These are phyloP conservation scores for Aromia moschata DNA, from an alignment of 2,888 invertebrate species.

Conservation along the genomic window DNA sequence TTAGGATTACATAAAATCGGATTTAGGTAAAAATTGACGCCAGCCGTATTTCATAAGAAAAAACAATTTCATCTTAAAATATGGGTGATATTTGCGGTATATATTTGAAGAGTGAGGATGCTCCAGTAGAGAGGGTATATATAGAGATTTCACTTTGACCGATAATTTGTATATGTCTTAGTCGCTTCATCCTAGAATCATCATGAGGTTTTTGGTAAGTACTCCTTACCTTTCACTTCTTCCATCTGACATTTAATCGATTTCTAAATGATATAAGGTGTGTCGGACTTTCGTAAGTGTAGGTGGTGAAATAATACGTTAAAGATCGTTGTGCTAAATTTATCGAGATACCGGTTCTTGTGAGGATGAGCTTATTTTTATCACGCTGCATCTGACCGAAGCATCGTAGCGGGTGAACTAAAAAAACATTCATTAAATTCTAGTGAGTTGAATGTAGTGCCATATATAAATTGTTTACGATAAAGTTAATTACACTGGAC, in stretches of 20 bases:
- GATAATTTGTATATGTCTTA: slow-evolving; percentile 43
- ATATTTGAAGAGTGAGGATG: slow-evolving; percentile 40
- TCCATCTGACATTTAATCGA: slow-evolving; percentile 41
- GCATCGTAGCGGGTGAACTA: too few relatives aligned
- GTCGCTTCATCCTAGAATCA: slow-evolving; percentile 55
- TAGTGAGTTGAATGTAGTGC: too few relatives aligned
- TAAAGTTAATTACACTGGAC: too few relatives aligned
- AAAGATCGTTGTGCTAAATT: slow-evolving; percentile 18
- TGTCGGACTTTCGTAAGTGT: slow-evolving; percentile 33
- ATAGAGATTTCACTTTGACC: slow-evolving; percentile 49
- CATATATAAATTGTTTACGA: too few relatives aligned
- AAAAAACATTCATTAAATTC: too few relatives aligned
- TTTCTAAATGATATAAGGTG: slow-evolving; percentile 42
- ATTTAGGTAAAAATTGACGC: slow-evolving; percentile 11
- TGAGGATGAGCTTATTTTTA: slow-evolving; percentile 6
- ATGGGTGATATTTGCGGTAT: slow-evolving; percentile 22
- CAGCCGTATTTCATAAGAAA: slow-evolving; percentile 25
- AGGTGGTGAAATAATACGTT: slow-evolving; percentile 28
- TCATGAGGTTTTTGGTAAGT: slow-evolving; percentile 65
- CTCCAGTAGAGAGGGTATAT: slow-evolving; percentile 49
- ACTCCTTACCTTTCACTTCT: slow-evolving; percentile 48
- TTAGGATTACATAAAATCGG: slow-evolving; percentile 6
- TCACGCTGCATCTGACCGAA: neutral
- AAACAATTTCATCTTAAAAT: slow-evolving; percentile 36
- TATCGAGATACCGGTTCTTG: slow-evolving; percentile 18